Conservation (phyloP, 2,113 vertebrate genomes). For the Gorilla gorilla region DNA sequence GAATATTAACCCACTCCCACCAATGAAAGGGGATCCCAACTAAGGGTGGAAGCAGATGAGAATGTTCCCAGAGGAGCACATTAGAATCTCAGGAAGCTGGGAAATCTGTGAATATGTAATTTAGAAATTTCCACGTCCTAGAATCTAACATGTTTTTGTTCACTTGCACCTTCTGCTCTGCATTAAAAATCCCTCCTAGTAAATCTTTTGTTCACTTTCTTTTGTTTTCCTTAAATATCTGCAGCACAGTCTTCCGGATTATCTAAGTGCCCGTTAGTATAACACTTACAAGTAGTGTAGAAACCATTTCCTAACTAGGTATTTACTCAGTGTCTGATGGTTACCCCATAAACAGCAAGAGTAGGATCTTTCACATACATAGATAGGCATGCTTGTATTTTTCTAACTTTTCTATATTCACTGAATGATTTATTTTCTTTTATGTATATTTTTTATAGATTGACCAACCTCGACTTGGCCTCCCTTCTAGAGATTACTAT, state of each 20-base stretch:
- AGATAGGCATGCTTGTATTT: neutral
- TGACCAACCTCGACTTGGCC: slow-evolving; percentile 93
- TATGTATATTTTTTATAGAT: slow-evolving; percentile 84
- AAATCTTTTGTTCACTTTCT: neutral
- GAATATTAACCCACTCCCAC: neutral
- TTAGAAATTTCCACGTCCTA: neutral
- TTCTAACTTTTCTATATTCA: neutral
- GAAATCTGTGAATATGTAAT: neutral
- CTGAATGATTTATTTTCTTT: slow-evolving; percentile 11
- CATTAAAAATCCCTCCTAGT: neutral
- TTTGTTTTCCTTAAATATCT: neutral
- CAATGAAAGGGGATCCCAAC: neutral
- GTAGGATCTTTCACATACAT: neutral
- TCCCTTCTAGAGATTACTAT: slow-evolving; percentile 95
- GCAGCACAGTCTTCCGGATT: neutral
- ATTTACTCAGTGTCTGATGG: neutral
- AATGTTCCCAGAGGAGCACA: neutral
- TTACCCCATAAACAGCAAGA: neutral
- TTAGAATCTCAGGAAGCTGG: neutral
- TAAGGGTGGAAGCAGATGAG: neutral
- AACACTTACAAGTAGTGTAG: neutral
- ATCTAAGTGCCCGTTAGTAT: neutral
- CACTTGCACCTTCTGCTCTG: neutral
- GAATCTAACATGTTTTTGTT: neutral
- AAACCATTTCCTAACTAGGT: neutral